Conservation (phyloP, 2,113 vertebrate species). For the Cepphus grylle region DNA sequence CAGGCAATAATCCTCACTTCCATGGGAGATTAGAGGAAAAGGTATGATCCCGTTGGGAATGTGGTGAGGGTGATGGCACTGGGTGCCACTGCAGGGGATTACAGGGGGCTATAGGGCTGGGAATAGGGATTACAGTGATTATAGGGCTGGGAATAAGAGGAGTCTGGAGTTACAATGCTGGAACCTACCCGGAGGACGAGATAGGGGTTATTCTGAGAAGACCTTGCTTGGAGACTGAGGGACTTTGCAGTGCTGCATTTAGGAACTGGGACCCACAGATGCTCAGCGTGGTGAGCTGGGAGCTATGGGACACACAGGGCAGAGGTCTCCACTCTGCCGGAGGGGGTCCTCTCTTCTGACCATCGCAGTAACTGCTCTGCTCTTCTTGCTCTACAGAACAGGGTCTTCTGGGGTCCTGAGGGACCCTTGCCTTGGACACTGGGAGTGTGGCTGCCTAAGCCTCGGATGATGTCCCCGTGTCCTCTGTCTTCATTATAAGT, state of each 20-base stretch:
- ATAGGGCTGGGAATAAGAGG: not conserved
- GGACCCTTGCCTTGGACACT: not conserved
- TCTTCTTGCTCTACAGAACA: not conserved
- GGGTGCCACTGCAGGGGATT: not conserved
- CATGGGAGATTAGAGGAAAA: not conserved
- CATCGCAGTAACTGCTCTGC: not conserved
- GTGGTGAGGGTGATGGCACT: not conserved
- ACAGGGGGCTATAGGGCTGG: not conserved
- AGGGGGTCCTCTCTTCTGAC: not conserved
- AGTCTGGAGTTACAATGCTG: not conserved
- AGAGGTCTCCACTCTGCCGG: not conserved
- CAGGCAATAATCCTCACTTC: not conserved
- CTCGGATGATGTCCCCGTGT: rapidly evolving
- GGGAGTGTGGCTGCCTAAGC: not conserved
- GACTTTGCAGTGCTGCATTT: not conserved
- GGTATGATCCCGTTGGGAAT: not conserved
- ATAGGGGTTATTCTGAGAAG: not conserved
- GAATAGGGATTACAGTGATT: not conserved
- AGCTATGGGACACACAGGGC: not conserved
- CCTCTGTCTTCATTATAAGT: not conserved
- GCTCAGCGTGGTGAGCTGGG: not conserved
- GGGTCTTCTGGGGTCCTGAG: not conserved
- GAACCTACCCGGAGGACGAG: not conserved
- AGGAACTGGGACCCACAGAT: not conserved
- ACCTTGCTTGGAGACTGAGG: not conserved